Conservation (phyloP, 2,888 invertebrate genomes). For the Tipula confusa region DNA sequence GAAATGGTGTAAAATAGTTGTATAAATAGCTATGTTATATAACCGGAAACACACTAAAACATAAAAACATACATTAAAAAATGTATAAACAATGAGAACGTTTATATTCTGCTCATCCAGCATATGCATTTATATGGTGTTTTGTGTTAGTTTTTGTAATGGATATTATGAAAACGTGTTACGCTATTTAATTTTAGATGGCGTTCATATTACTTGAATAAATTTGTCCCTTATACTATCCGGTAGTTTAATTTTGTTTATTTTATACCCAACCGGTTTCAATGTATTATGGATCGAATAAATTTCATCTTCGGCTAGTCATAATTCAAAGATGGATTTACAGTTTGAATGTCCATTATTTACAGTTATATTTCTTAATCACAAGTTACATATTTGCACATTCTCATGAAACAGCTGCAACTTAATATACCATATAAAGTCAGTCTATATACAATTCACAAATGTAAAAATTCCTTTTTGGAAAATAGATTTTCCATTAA, state of each 20-base stretch:
- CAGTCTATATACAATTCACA: neutral
- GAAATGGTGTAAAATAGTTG: neutral
- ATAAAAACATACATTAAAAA: neutral
- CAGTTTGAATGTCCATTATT: neutral
- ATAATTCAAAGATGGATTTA: too few species aligned
- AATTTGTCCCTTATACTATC: too few species aligned
- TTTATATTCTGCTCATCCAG: neutral
- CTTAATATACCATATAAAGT: neutral
- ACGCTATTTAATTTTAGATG: neutral
- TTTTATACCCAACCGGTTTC: too few species aligned
- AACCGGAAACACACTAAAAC: neutral
- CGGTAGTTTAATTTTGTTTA: too few species aligned
- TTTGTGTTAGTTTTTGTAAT: neutral
- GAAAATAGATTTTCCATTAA: neutral
- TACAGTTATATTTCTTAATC: neutral
- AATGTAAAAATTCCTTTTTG: neutral
- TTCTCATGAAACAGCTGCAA: neutral
- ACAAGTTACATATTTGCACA: neutral
- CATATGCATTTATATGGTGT: constrained; percentile 17
- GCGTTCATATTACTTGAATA: neutral
- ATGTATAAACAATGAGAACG: neutral
- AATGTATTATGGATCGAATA: too few species aligned
- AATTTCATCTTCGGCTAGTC: too few species aligned
- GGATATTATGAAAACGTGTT: neutral
- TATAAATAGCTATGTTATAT: neutral